Conservation (phyloP, 2,888 invertebrate species). For the Erpobdella octoculata region DNA sequence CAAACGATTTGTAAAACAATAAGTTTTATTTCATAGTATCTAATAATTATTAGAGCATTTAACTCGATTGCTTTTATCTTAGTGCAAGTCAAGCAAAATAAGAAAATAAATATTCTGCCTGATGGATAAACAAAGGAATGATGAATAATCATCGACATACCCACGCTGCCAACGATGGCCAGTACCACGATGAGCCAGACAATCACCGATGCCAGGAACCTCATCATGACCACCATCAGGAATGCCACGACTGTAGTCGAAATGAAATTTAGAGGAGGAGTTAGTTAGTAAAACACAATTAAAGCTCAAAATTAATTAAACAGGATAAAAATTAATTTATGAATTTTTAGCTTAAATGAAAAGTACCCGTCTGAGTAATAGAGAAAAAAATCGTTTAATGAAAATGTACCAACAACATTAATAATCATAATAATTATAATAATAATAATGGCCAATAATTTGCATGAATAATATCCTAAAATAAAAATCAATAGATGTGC, state of each 20-base stretch:
- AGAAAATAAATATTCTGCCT: too few species aligned
- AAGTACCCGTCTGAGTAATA: too few species aligned
- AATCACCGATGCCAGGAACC: conserved; percentile 72
- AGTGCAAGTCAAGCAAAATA: too few species aligned
- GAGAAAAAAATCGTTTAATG: not conserved
- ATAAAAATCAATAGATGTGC: not conserved
- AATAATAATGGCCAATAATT: not conserved
- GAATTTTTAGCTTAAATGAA: not conserved
- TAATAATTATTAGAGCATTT: too few species aligned
- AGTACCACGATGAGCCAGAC: conserved; percentile 79
- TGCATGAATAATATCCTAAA: not conserved
- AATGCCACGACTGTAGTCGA: conserved; percentile 76
- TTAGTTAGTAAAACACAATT: too few species aligned
- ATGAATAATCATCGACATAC: conserved; percentile 53
- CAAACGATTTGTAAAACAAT: too few species aligned
- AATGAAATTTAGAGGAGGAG: too few species aligned
- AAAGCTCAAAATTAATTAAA: not conserved
- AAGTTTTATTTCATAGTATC: too few species aligned
- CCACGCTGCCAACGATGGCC: conserved; percentile 68
- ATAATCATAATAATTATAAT: not conserved
- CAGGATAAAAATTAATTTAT: not conserved
- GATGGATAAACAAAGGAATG: too few species aligned
- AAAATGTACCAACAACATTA: not conserved
- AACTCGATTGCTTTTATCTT: too few species aligned
- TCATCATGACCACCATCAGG: conserved; percentile 72